Conservation (phyloP, 2,113 vertebrate species). For the Archocentrus centrarchus region DNA sequence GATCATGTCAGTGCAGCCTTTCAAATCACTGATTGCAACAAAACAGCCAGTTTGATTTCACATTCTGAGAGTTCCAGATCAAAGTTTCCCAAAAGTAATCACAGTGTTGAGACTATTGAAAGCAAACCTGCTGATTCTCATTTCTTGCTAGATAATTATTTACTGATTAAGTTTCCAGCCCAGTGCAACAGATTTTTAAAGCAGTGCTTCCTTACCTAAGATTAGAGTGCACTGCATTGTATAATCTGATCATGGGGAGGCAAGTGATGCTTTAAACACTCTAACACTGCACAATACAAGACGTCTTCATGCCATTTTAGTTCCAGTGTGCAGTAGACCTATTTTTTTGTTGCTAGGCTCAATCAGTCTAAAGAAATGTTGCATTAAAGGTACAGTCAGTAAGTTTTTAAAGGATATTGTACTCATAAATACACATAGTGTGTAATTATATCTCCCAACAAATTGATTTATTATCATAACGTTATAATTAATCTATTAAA, state of each 20-base stretch:
- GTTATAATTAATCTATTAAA: too few relatives aligned
- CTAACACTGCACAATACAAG: background rate
- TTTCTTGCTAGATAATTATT: constrained; percentile 43
- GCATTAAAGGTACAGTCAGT: too few relatives aligned
- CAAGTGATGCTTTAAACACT: background rate
- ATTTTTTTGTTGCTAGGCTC: background rate
- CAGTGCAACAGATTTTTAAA: constrained; percentile 18
- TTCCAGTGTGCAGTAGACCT: too few relatives aligned
- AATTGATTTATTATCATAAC: too few relatives aligned
- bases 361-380: background rate
- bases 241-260: background rate
- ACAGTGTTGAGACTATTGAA: constrained; percentile 11
- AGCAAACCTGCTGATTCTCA: constrained; percentile 39
- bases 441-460: too few relatives aligned
- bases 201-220: background rate
- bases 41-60: constrained; percentile 17
- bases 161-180: constrained; percentile 37
- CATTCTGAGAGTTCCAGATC: constrained; percentile 1
- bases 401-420: too few relatives aligned
- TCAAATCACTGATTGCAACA: background rate
- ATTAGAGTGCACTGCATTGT: background rate
- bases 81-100: constrained; percentile 55
- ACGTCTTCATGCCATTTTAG: background rate
- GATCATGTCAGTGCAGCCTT: background rate
- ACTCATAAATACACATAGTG: too few relatives aligned